Conservation (phyloP, 2,797 vertebrate genomes). For the Dallia pectoralis region DNA sequence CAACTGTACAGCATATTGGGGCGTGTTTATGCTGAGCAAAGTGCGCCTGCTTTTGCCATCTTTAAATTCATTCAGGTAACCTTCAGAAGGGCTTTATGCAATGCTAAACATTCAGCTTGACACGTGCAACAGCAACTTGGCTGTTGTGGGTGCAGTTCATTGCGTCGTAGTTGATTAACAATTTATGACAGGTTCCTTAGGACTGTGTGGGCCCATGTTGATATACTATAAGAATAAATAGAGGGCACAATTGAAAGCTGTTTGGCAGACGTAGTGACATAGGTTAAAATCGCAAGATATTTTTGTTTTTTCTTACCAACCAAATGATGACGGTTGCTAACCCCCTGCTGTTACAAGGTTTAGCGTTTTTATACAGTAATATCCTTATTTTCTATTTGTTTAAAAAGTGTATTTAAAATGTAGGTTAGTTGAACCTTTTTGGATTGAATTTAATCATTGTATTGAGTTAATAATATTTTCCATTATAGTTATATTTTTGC, state of each 20-base stretch:
- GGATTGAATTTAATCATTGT: too few species aligned
- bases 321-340: too few species aligned
- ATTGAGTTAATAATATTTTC: too few species aligned
- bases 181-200: neutral
- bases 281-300: too few species aligned
- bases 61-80: slow-evolving; percentile 84
- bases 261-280: too few species aligned
- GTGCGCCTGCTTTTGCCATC: slow-evolving; percentile 78
- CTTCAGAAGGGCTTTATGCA: neutral
- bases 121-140: neutral
- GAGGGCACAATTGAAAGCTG: neutral
- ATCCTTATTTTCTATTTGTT: too few species aligned
- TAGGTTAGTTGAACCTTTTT: too few species aligned
- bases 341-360: too few species aligned
- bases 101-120: neutral
- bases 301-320: too few species aligned
- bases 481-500: too few species aligned
- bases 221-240: neutral
- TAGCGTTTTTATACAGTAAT: too few species aligned
- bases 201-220: neutral
- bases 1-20: slow-evolving; percentile 83
- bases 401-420: too few species aligned
- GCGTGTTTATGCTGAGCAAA: slow-evolving; percentile 71
- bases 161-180: neutral
- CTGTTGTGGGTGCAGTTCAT: neutral